Base-by-base conservation (phyloP, 2,888 invertebrate genomes). In the Aromia moschata region DNA sequence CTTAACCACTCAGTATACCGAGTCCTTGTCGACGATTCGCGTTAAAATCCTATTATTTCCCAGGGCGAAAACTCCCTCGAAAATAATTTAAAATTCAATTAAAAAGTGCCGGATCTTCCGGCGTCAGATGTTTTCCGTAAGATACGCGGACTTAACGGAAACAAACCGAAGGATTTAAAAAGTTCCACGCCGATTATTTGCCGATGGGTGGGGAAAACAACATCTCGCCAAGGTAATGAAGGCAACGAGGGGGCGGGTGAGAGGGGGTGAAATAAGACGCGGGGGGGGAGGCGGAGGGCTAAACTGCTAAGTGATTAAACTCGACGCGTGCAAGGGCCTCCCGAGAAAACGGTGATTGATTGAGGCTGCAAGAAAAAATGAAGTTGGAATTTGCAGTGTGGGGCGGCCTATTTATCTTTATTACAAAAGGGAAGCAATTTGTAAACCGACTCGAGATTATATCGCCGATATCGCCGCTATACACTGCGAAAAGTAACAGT, bases 231-330 rank as follows among this genome's bases (percentile, higher is more conserved):
- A 56, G 56, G 47, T 56, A 56, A 56, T 56, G 46, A 47, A 41
- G 55, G 40, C 11, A 33, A 15, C 31, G 14, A 33, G 43, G 15
- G 38, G 16, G n/a, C 12, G 14, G 12, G 7, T 12, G 1, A 33
- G 52, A 36, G 49, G 1, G 17, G 1, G 45, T 37, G 49, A 38
- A 30, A n/a, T n/a, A n/a, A n/a, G n/a, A 17, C 12, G 14, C 17
- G 7, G 20, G 1, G 46, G 52, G 38, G 49, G 1, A 11, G 1
- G 45, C 38, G 49, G 49, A 30, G 18, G 37, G 63, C 67, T 65
- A 70, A 70, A 65, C 67, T 68, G 71, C 67, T 73, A 74, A 75
- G 72, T 75, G 73, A 75, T 75, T 74, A 75, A 64, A 71, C 52
- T 71, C 71, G 75, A 74, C 75, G 73, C 71, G 70, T 73, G 74